Evolutionary conservation across 2,888 invertebrate genomes (phyloP).

Genomic region (Subacronicta megacephala): DNA sequence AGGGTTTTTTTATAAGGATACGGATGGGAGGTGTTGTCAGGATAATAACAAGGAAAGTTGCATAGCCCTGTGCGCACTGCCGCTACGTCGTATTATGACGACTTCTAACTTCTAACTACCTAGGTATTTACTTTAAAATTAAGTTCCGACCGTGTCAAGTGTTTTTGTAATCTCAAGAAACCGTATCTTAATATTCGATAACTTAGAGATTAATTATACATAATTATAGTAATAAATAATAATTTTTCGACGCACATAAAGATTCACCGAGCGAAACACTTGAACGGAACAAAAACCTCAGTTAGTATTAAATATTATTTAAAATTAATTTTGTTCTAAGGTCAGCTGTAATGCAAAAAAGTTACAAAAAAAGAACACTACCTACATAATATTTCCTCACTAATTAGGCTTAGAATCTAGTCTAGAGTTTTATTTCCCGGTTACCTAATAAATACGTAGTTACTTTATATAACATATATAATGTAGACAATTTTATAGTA

Average conservation of each 20-base stretch:
- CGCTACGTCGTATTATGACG: no score
- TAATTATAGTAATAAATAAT: constrained; percentile 38
- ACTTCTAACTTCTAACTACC: no score
- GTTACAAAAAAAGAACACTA: constrained; percentile 1
- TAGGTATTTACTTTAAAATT: no score
- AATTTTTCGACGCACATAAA: constrained; percentile 43
- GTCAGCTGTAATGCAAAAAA: constrained; percentile 16
- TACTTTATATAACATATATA: no score
- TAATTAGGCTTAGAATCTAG: no score
- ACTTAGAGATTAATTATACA: constrained; percentile 21
- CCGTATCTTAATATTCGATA: constrained; percentile 34
- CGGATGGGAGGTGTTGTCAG: no score
- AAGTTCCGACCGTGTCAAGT: constrained; percentile 5
- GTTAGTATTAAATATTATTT: constrained; percentile 23
- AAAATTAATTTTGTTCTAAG: constrained; percentile 21
- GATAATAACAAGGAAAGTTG: no score
- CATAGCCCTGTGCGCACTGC: no score
- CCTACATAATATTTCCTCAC: background rate
- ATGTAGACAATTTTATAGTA: no score
- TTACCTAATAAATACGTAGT: no score
- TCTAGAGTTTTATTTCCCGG: no score
- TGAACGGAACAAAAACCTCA: constrained; percentile 20
- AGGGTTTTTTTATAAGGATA: no score
- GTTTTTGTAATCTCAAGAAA: constrained; percentile 20
- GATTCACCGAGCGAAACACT: constrained; percentile 48